Evolutionary conservation across 2,888 invertebrate genomes (phyloP).

Genomic region (Netelia virgata): DNA sequence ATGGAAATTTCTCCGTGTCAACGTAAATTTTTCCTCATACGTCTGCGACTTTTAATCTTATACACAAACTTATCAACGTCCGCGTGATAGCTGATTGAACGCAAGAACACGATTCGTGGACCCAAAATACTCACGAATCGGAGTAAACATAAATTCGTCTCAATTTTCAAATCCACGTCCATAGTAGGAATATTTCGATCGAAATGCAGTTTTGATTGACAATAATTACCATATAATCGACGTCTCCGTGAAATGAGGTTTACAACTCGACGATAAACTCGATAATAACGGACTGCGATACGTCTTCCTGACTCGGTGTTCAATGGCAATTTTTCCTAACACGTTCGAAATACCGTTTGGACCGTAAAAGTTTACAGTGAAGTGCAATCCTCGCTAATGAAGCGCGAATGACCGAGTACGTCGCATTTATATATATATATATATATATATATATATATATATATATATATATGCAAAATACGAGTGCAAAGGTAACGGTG

Average conservation of each 20-base stretch:
- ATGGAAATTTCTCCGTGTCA: not conserved
- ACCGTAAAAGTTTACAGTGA: slow-evolving; percentile 5
- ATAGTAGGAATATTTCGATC: too few species aligned
- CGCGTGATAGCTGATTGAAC: too few species aligned
- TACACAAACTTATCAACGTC: too few species aligned
- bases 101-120: too few species aligned
- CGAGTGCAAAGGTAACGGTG: slow-evolving; percentile 47
- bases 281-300: slow-evolving; percentile 25
- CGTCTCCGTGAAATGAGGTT: slow-evolving; percentile 13
- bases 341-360: slow-evolving; percentile 7
- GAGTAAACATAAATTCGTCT: too few species aligned
- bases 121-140: too few species aligned
- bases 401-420: slow-evolving; percentile 17
- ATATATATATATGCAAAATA: not conserved
- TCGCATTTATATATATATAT: not conserved
- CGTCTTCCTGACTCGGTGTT: not conserved
- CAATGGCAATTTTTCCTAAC: slow-evolving; percentile 20
- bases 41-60: too few species aligned
- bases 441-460: slow-evolving; percentile 1
- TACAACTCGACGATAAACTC: slow-evolving; percentile 14
- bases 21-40: not conserved
- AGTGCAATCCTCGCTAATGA: slow-evolving; percentile 41
- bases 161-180: too few species aligned
- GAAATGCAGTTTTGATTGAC: too few species aligned
- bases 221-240: not conserved